Evolutionary conservation across 2,113 vertebrate species (phyloP).

Genomic region (Hyperopisus bebe): DNA sequence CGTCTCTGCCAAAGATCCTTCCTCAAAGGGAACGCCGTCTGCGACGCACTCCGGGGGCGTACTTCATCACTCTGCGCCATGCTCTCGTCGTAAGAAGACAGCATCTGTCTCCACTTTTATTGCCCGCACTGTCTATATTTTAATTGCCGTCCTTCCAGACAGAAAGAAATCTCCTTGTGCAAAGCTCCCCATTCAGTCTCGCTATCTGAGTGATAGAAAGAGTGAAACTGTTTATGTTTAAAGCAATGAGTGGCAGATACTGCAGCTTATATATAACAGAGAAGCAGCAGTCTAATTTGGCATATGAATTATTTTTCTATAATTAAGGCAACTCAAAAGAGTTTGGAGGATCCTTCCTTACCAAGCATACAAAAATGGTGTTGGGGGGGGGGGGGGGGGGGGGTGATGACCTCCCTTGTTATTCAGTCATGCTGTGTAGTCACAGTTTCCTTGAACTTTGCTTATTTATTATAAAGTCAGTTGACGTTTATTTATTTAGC

Average conservation of each 20-base stretch:
- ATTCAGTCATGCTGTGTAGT: not conserved
- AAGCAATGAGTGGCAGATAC: too few species aligned
- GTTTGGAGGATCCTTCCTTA: not conserved
- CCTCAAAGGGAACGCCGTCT: not conserved
- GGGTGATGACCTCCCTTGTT: not conserved
- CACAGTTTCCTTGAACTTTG: not conserved
- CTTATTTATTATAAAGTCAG: not conserved
- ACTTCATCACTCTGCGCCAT: constrained; percentile 20
- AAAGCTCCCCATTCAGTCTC: constrained; percentile 18
- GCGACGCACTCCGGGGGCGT: not conserved
- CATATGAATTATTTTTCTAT: not conserved
- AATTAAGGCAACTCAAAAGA: not conserved
- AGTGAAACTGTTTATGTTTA: not conserved
- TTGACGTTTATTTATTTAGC: not conserved
- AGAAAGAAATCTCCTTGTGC: constrained; percentile 17
- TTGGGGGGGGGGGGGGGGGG: too few species aligned
- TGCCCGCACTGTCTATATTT: constrained; percentile 30
- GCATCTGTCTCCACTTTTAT: constrained; percentile 36
- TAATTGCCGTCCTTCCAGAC: constrained; percentile 14
- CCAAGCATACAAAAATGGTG: not conserved
- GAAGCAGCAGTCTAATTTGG: not conserved
- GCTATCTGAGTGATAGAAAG: not conserved
- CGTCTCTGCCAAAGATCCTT: constrained; percentile 3
- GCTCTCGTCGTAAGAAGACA: constrained; percentile 19
- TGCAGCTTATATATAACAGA: not conserved